Evolutionary conservation across 2,797 vertebrate genomes (phyloP).

Genomic region (Poliocrania exsul): DNA sequence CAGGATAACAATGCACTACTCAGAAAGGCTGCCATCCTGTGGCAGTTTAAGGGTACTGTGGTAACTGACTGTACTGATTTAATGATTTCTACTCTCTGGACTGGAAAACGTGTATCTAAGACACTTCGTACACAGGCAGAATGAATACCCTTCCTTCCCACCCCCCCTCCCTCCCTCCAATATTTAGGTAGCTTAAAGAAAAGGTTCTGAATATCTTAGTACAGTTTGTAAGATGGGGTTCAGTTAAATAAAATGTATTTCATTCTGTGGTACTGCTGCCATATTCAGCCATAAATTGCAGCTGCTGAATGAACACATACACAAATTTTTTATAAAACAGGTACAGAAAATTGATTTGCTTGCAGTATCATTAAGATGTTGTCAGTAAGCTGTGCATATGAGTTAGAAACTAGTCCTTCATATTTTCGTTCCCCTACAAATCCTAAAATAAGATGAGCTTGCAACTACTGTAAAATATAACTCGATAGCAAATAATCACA

Average conservation of each 20-base stretch:
- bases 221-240: not conserved
- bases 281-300: not conserved
- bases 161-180: too few species aligned
- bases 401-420: not conserved
- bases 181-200: not conserved
- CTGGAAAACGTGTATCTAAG: not conserved
- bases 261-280: not conserved
- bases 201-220: not conserved
- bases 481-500: not conserved
- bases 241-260: not conserved
- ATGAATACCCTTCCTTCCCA: not conserved
- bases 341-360: not conserved
- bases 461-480: not conserved
- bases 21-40: constrained; percentile 49
- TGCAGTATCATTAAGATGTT: not conserved
- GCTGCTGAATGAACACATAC: not conserved
- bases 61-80: not conserved
- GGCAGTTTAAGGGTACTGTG: not conserved
- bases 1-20: not conserved
- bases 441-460: not conserved
- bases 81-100: not conserved
- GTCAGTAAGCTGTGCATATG: not conserved
- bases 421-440: not conserved
- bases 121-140: fast-evolving
- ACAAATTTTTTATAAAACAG: not conserved